phyloP scores from a whole-genome alignment of 2,113 vertebrate genomes.

The Candoia aspera region DNA sequence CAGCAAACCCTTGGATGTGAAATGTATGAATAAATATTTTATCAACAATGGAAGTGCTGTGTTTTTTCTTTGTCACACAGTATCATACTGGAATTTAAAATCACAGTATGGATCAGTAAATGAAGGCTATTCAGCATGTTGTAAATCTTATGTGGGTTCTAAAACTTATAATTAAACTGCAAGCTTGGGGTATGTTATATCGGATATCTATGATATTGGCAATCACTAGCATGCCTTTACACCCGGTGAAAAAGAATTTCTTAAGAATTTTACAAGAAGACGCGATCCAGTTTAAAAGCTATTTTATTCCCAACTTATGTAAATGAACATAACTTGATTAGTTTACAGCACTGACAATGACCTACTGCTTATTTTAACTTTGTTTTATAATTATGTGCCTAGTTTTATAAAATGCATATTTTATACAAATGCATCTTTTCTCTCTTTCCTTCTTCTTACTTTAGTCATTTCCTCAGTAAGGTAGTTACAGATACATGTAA shows the following conservation, averaged over 20 bases:
- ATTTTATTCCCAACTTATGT: neutral
- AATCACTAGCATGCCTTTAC: neutral
- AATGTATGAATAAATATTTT: neutral
- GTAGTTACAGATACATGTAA: too few relatives aligned
- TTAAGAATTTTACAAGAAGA: neutral
- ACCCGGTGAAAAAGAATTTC: neutral
- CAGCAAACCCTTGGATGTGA: neutral
- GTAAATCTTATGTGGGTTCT: neutral
- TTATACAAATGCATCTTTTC: neutral
- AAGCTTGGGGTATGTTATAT: neutral
- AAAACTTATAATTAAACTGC: neutral
- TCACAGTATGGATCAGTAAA: neutral
- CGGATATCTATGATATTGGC: neutral
- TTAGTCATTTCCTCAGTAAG: neutral
- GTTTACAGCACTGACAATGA: neutral
- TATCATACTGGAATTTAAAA: neutral
- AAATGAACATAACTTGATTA: neutral
- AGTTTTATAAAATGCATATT: neutral
- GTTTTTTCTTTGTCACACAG: neutral
- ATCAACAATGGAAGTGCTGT: neutral
- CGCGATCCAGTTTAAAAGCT: neutral
- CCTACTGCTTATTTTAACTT: neutral
- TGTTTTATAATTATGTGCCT: neutral
- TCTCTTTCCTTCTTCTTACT: neutral
- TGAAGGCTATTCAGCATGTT: neutral